These are phyloP conservation scores for Deroptyus accipitrinus DNA, from an alignment of 2,113 vertebrate species.

Conservation along the genomic window DNA sequence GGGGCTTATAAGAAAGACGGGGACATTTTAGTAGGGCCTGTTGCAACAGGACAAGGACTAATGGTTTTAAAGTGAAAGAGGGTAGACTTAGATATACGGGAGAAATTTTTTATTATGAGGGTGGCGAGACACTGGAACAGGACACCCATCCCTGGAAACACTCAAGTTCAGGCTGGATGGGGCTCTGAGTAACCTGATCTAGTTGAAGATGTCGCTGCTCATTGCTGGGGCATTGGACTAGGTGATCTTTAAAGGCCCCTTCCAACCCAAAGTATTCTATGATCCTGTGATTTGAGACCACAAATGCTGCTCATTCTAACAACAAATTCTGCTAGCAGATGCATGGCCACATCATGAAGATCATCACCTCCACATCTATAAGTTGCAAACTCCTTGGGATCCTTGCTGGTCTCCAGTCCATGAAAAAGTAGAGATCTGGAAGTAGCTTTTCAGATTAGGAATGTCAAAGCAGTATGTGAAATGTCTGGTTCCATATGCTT, in stretches of 20 bases:
- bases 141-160: not conserved
- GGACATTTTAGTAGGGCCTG: not conserved
- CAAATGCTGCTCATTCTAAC: not conserved
- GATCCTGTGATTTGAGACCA: not conserved
- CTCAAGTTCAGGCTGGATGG: not conserved
- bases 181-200: not conserved
- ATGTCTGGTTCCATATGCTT: not conserved
- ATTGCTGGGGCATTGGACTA: not conserved
- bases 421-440: not conserved
- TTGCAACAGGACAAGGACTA: not conserved
- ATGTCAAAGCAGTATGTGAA: not conserved
- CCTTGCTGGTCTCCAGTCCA: not conserved
- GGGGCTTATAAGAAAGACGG: not conserved
- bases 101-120: not conserved
- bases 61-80: not conserved
- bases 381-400: not conserved
- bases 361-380: not conserved
- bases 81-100: not conserved
- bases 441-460: not conserved
- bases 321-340: not conserved
- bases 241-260: not conserved
- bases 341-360: not conserved
- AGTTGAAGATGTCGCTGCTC: not conserved
- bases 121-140: not conserved
- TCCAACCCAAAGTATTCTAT: not conserved